Percentiles rank a stretch among this genome's conserved stretches.
phyloP scores from a whole-genome alignment of 2,888 invertebrate genomes.

The Hoplodrina blanda region DNA sequence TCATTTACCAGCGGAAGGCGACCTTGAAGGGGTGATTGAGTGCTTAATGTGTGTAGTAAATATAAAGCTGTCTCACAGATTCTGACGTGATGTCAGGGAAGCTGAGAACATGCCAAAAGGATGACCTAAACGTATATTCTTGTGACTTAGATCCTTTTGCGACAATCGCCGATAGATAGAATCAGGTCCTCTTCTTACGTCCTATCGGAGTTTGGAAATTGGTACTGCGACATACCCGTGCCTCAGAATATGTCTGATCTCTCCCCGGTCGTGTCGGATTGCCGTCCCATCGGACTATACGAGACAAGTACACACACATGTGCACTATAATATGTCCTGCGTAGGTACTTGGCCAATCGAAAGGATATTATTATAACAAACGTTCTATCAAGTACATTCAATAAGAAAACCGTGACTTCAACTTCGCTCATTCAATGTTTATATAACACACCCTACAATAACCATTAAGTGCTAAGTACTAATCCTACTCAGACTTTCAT shows the following conservation, averaged over 20 bases:
- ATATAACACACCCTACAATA: conserved; percentile 18
- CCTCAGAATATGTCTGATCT: too few relatives aligned
- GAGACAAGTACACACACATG: too few relatives aligned
- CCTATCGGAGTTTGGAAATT: too few relatives aligned
- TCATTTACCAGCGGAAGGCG: conserved; percentile 6
- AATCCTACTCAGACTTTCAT: conserved; percentile 33
- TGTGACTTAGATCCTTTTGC: too few relatives aligned
- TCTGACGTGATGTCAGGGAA: conserved; percentile 1
- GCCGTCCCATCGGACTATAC: too few relatives aligned
- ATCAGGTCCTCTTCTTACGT: too few relatives aligned
- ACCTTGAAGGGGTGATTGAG: conserved; percentile 37
- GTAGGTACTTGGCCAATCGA: too few relatives aligned
- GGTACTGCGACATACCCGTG: too few relatives aligned
- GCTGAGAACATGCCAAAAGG: conserved; percentile 25
- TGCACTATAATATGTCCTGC: too few relatives aligned
- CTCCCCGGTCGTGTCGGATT: too few relatives aligned
- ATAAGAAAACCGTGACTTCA: conserved; percentile 3
- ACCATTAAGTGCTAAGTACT: conserved; percentile 9
- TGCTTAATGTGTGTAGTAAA: conserved; percentile 21
- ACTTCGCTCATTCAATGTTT: conserved; percentile 13
- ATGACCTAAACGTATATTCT: not conserved
- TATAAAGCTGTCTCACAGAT: conserved; percentile 28
- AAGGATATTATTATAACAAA: too few relatives aligned
- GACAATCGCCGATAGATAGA: too few relatives aligned
- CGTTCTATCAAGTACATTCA: not conserved